Evolutionary conservation across 1,140 invertebrate species (phyloP).

Genomic region (Chelonus insularis): DNA sequence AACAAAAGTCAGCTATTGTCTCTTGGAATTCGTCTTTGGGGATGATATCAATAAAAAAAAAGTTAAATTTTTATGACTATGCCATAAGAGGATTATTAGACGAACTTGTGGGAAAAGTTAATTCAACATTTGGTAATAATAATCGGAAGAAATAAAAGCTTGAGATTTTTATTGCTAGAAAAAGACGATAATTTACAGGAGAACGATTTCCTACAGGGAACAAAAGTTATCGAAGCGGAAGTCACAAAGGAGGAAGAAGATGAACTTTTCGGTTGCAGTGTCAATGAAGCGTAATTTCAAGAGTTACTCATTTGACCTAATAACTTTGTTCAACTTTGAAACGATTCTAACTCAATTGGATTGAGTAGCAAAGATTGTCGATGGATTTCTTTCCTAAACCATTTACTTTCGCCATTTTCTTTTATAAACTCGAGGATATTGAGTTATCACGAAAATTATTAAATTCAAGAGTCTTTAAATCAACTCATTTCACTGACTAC

Average conservation of each 20-base stretch:
- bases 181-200: conserved; percentile 3
- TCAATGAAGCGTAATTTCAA: conserved; percentile 12
- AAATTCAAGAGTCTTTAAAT: too few species aligned
- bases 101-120: too few species aligned
- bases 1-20: too few species aligned
- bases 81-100: too few species aligned
- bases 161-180: background rate
- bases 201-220: background rate
- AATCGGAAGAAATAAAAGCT: background rate
- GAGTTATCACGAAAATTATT: too few species aligned
- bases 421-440: background rate
- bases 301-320: conserved; percentile 16
- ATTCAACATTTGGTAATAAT: background rate
- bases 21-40: too few species aligned
- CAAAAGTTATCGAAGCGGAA: conserved; percentile 2
- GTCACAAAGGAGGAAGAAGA: background rate
- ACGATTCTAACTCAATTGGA: conserved; percentile 11
- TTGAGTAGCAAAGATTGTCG: too few species aligned
- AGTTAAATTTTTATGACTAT: too few species aligned
- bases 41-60: too few species aligned
- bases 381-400: background rate
- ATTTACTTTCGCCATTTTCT: background rate
- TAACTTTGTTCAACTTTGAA: conserved; percentile 9
- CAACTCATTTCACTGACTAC: too few species aligned
- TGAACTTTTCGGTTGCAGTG: conserved; percentile 1